phyloP scores from a whole-genome alignment of 1,140 invertebrate genomes.

The Xylocopa sonorina region DNA sequence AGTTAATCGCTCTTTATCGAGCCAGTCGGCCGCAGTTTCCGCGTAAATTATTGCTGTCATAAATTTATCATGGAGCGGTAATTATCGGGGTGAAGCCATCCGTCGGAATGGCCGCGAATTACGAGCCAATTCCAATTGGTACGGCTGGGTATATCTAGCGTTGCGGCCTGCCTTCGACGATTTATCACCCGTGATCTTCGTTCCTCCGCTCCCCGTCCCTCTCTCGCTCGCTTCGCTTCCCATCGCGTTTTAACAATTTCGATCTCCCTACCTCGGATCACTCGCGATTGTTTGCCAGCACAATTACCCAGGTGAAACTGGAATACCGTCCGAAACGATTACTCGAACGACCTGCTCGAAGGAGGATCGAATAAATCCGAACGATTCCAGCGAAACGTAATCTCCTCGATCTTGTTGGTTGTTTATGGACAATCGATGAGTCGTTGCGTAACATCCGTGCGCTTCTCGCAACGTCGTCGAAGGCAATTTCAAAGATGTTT shows the following conservation, averaged over 20 bases:
- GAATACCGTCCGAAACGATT: conserved; percentile 7
- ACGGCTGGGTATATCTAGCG: conserved; percentile 55
- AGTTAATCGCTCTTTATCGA: conserved; percentile 69
- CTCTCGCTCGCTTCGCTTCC: neutral
- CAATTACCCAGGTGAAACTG: conserved; percentile 11
- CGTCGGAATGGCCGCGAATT: conserved; percentile 65
- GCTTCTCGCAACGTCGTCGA: no score
- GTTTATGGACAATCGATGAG: neutral
- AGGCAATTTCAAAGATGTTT: no score
- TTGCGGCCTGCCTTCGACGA: conserved; percentile 55
- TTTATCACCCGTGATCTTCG: conserved; percentile 62
- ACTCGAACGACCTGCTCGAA: neutral
- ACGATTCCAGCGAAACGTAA: neutral
- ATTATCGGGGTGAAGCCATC: conserved; percentile 66
- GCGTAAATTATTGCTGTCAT: conserved; percentile 70
- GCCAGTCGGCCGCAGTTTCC: conserved; percentile 63
- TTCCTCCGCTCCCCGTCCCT: conserved; percentile 30
- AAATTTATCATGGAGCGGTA: conserved; percentile 71
- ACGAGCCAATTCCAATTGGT: conserved; percentile 69
- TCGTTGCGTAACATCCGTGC: neutral
- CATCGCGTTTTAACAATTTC: conserved; percentile 58
- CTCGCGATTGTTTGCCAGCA: conserved; percentile 15
- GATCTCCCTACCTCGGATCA: conserved; percentile 28
- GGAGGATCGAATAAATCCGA: neutral
- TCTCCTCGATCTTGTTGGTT: neutral